Percentiles rank a stretch among this genome's conserved stretches.
Conservation (phyloP, 2,888 invertebrate genomes). For the Spisula solida region DNA sequence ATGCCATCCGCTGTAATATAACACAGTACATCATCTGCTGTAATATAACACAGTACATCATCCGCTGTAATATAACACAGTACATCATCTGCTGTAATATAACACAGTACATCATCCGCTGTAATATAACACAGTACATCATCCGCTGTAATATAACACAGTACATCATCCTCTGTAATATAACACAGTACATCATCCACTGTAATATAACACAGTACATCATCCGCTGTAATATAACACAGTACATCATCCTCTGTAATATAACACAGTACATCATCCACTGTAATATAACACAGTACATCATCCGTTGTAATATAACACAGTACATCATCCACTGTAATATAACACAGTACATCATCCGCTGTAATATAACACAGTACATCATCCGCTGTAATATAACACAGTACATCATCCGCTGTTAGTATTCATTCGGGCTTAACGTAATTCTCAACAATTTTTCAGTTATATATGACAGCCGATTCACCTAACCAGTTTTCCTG, state of each 20-base stretch:
- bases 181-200: not conserved
- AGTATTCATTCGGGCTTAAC: too few species aligned
- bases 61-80: not conserved
- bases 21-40: not conserved
- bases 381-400: not conserved
- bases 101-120: not conserved
- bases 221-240: constrained; percentile 2
- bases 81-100: not conserved
- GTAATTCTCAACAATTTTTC: too few species aligned
- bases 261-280: not conserved
- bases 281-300: constrained; percentile 1
- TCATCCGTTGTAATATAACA: not conserved
- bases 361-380: not conserved
- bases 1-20: constrained; percentile 90
- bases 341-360: not conserved
- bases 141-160: constrained; percentile 7
- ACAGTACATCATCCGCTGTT: too few species aligned
- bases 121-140: not conserved
- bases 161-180: not conserved
- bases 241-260: not conserved
- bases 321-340: not conserved
- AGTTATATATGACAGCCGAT: too few species aligned
- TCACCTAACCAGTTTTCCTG: too few species aligned
- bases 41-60: not conserved
- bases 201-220: not conserved